Conservation (phyloP, 1,140 invertebrate genomes). For the Bombus fervidus region DNA sequence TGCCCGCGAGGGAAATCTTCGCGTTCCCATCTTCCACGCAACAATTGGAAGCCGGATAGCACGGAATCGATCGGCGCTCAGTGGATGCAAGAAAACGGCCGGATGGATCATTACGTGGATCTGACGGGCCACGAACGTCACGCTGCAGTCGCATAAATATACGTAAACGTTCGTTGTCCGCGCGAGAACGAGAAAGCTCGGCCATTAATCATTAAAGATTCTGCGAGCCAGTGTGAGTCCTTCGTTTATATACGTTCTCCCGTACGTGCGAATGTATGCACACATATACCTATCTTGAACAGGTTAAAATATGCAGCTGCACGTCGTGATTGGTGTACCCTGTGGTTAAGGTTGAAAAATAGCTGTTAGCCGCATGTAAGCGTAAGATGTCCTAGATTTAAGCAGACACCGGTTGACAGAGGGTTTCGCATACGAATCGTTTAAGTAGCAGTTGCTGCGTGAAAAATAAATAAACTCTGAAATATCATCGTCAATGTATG, state of each 20-base stretch:
- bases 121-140: slow-evolving; percentile 62
- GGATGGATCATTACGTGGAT: slow-evolving; percentile 67
- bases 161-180: slow-evolving; percentile 74
- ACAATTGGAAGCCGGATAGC: slow-evolving; percentile 33
- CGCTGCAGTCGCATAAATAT: slow-evolving; percentile 78
- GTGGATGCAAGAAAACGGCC: slow-evolving; percentile 42
- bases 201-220: slow-evolving; percentile 80
- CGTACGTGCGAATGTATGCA: neutral
- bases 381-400: slow-evolving; percentile 41
- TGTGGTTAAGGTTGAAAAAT: slow-evolving; percentile 28
- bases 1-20: slow-evolving; percentile 26
- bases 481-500: neutral
- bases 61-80: slow-evolving; percentile 32
- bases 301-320: slow-evolving; percentile 28
- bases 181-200: slow-evolving; percentile 51
- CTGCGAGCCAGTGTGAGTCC: slow-evolving; percentile 58
- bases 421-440: neutral
- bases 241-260: neutral
- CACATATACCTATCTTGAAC: neutral
- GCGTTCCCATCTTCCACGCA: slow-evolving; percentile 27
- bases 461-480: neutral
- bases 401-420: slow-evolving; percentile 10
- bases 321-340: neutral
- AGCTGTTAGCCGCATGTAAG: slow-evolving; percentile 18
- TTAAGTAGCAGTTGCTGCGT: neutral